Conservation (phyloP, 2,888 invertebrate genomes). For the Napeogenes inachia region DNA sequence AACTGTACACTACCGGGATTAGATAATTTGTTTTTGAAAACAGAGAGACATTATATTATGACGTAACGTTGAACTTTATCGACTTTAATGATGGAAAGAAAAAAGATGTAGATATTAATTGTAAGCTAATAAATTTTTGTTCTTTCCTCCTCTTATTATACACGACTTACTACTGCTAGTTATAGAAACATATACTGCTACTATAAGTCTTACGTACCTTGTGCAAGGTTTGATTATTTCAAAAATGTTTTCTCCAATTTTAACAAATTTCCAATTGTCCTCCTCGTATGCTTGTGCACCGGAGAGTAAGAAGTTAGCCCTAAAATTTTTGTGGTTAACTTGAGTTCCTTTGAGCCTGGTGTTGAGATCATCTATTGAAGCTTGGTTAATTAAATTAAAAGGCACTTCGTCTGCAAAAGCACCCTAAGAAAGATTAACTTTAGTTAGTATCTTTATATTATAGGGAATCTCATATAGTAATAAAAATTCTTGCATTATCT, state of each 20-base stretch:
- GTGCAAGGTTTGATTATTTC: constrained; percentile 81
- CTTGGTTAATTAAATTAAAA: constrained; percentile 81
- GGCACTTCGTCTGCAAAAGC: constrained; percentile 82
- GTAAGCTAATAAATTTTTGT: too few relatives aligned
- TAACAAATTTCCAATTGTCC: constrained; percentile 84
- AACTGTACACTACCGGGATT: too few relatives aligned
- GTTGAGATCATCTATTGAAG: constrained; percentile 82
- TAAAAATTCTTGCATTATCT: constrained; percentile 52
- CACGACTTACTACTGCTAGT: neutral
- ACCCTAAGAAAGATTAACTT: constrained; percentile 63
- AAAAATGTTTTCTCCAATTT: constrained; percentile 81
- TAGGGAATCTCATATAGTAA: neutral
- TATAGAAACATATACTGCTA: neutral
- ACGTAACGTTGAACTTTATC: too few relatives aligned
- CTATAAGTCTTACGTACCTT: constrained; percentile 53
- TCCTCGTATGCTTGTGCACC: constrained; percentile 79
- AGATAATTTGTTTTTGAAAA: too few relatives aligned
- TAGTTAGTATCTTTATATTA: neutral
- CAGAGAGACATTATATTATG: too few relatives aligned
- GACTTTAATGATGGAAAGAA: too few relatives aligned
- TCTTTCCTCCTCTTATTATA: too few relatives aligned
- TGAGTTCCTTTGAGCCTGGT: constrained; percentile 67
- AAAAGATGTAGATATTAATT: too few relatives aligned
- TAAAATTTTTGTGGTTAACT: constrained; percentile 77
- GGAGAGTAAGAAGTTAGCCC: constrained; percentile 83